A percentile compares a stretch with the other conserved stretches of the same genome.
Conservation (phyloP, 2,113 vertebrate genomes). For the Pachypanchax playfairii region DNA sequence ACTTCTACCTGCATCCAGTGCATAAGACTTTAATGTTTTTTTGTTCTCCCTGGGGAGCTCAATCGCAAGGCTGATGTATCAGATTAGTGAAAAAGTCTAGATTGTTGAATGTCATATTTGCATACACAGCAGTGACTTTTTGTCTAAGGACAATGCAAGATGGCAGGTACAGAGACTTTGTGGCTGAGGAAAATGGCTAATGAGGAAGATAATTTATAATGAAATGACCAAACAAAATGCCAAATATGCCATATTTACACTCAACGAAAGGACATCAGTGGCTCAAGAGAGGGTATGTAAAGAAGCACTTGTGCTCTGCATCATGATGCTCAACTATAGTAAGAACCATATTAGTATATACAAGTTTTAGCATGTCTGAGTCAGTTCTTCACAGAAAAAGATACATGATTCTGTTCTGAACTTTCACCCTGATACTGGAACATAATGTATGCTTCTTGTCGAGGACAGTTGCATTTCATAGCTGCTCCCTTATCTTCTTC, state of each 20-base stretch:
- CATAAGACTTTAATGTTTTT: slow-evolving; percentile 46
- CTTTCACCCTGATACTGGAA: too few relatives aligned
- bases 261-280: slow-evolving; percentile 53
- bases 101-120: slow-evolving; percentile 82
- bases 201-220: slow-evolving; percentile 72
- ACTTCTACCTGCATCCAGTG: slow-evolving; percentile 33
- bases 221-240: slow-evolving; percentile 73
- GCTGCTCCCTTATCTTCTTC: too few relatives aligned
- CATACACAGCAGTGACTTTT: slow-evolving; percentile 75
- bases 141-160: slow-evolving; percentile 65
- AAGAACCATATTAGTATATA: too few relatives aligned
- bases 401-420: too few relatives aligned
- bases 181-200: slow-evolving; percentile 63
- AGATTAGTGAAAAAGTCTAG: slow-evolving; percentile 69
- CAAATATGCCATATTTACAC: slow-evolving; percentile 69
- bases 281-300: slow-evolving; percentile 44
- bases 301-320: slow-evolving; percentile 38
- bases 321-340: too few relatives aligned
- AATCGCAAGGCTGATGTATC: slow-evolving; percentile 63
- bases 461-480: too few relatives aligned
- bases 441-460: too few relatives aligned
- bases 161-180: slow-evolving; percentile 56
- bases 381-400: too few relatives aligned
- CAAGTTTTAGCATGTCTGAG: too few relatives aligned
- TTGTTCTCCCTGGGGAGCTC: slow-evolving; percentile 36